These are phyloP conservation scores for Lerema accius DNA, from an alignment of 1,140 invertebrate genomes.

Conservation along the genomic window DNA sequence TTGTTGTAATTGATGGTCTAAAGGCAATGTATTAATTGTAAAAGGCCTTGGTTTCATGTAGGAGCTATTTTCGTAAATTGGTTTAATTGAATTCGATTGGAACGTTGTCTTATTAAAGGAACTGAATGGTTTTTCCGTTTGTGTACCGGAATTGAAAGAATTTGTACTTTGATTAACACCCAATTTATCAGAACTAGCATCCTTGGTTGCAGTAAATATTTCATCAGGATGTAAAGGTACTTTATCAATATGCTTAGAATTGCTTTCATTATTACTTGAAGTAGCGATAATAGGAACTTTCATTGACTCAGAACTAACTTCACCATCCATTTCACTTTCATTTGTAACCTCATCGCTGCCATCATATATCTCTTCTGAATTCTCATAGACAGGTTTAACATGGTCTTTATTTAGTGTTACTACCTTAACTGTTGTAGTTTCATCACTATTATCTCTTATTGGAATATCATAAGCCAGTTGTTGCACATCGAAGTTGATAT, in stretches of 20 bases:
- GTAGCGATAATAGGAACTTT: conserved; percentile 72
- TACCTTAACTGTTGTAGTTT: conserved; percentile 53
- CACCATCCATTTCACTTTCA: conserved; percentile 59
- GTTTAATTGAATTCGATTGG: conserved; percentile 66
- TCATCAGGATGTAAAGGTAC: conserved; percentile 50
- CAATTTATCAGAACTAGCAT: conserved; percentile 12
- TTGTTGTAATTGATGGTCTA: conserved; percentile 75
- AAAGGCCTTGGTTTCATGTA: conserved; percentile 76
- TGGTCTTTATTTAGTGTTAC: conserved; percentile 39
- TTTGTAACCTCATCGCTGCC: conserved; percentile 62
- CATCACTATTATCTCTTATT: conserved; percentile 67
- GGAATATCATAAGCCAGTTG: conserved; percentile 79
- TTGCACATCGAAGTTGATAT: conserved; percentile 60
- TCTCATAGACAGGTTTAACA: conserved; percentile 69
- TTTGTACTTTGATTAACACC: conserved; percentile 4
- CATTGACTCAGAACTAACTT: conserved; percentile 77
- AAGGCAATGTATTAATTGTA: conserved; percentile 61
- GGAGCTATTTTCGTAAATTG: conserved; percentile 52
- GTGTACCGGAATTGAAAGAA: conserved; percentile 64
- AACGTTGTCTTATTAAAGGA: conserved; percentile 58
- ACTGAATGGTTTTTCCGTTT: conserved; percentile 80
- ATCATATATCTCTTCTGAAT: conserved; percentile 75
- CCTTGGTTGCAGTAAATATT: conserved; percentile 32
- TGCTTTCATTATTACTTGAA: conserved; percentile 47
- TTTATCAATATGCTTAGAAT: conserved; percentile 45